phyloP scores from a whole-genome alignment of 2,797 vertebrate species.

The Uromys caudimaculatus region DNA sequence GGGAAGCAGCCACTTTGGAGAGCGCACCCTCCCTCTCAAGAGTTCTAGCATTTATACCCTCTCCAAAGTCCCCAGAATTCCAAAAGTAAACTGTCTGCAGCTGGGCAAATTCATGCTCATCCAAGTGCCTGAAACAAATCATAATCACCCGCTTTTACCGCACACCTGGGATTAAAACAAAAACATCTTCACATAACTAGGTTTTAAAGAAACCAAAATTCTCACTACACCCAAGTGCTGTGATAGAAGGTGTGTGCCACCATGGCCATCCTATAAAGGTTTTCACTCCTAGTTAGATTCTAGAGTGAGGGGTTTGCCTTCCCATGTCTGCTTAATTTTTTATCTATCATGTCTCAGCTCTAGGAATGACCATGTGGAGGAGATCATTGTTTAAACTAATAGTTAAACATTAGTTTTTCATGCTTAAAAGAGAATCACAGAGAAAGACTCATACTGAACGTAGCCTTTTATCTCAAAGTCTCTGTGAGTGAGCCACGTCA shows the following conservation, averaged over 20 bases:
- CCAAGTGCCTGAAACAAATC: not conserved
- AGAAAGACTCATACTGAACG: too few species aligned
- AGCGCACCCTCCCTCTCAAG: not conserved
- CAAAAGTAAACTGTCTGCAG: not conserved
- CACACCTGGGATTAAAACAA: not conserved
- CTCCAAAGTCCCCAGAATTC: not conserved
- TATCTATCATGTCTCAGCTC: too few species aligned
- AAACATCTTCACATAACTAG: not conserved
- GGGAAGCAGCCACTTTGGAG: not conserved
- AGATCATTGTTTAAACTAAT: not conserved
- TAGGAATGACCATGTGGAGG: not conserved
- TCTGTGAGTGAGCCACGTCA: not conserved
- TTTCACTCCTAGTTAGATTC: not conserved
- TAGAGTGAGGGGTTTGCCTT: not conserved
- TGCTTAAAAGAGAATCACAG: not conserved
- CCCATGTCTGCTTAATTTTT: not conserved
- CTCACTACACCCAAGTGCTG: not conserved
- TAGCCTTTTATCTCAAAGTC: not conserved
- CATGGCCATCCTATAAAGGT: not conserved
- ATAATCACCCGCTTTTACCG: not conserved
- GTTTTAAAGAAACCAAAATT: not conserved
- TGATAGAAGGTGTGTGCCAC: not conserved
- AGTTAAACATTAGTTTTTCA: not conserved
- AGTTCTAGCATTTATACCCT: not conserved
- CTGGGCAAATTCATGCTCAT: not conserved